Percentiles rank a stretch among this genome's conserved stretches.
Evolutionary conservation across 92 coral and sea anemone genomes (phyloP).

Genomic region (Metridium senile): DNA sequence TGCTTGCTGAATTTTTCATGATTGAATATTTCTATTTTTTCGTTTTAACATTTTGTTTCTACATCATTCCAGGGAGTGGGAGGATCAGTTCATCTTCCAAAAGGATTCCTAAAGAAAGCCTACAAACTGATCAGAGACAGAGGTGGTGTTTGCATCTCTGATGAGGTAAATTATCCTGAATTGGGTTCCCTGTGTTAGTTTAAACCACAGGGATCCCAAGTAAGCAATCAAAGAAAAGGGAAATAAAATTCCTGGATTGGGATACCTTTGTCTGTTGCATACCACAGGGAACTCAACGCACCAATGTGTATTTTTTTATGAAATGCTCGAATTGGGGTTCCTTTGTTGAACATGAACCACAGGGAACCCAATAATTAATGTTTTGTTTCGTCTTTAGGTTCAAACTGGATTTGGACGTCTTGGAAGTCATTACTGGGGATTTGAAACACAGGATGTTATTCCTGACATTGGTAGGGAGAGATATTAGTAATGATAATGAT

Average conservation of each 20-base stretch:
- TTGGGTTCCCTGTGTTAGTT: background rate
- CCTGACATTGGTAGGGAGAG: slow-evolving; percentile 87
- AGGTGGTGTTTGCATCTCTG: slow-evolving; percentile 96
- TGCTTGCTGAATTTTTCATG: no score
- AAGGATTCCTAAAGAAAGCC: slow-evolving; percentile 91
- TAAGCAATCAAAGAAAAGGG: background rate
- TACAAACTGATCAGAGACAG: slow-evolving; percentile 85
- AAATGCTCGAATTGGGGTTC: slow-evolving; percentile 7
- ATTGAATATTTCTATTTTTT: no score
- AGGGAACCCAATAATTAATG: background rate
- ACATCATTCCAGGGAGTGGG: slow-evolving; percentile 98
- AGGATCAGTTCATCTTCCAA: slow-evolving; percentile 94
- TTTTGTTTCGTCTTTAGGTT: slow-evolving; percentile 55
- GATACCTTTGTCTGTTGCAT: background rate
- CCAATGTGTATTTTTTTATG: no score
- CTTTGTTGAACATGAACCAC: background rate
- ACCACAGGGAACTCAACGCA: no score
- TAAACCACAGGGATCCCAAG: background rate
- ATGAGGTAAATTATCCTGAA: slow-evolving; percentile 69
- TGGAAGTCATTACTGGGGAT: slow-evolving; percentile 96
- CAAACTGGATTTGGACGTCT: slow-evolving; percentile 98
- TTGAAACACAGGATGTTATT: slow-evolving; percentile 80
- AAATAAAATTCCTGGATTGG: background rate
- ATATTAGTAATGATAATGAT: background rate
- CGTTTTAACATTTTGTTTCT: no score